Evolutionary conservation across 2,888 invertebrate genomes (phyloP).

Genomic region (Chymomyza caudatula): DNA sequence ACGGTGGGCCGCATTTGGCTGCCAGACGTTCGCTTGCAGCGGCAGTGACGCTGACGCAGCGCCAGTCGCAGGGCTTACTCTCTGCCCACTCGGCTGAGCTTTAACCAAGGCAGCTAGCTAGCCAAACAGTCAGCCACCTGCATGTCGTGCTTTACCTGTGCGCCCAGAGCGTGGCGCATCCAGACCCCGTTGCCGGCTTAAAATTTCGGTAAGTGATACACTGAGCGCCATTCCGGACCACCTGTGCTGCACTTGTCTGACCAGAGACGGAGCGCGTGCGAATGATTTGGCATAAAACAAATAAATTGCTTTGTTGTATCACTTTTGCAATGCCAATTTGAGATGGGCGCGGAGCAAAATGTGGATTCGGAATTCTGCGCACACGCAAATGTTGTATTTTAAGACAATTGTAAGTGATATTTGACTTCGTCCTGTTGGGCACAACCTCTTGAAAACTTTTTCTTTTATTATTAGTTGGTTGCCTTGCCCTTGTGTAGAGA

Average conservation of each 20-base stretch:
- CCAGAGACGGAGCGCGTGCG: background rate
- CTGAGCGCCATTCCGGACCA: background rate
- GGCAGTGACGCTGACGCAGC: constrained; percentile 3
- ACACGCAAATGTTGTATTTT: background rate
- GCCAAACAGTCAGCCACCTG: constrained; percentile 47
- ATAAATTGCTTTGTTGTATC: background rate
- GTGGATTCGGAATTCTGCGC: background rate
- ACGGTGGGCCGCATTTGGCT: constrained; percentile 43
- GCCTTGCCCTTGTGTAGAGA: too few species aligned
- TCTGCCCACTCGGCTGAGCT: constrained; percentile 5
- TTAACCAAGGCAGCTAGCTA: constrained; percentile 10
- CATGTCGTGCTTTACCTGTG: constrained; percentile 51
- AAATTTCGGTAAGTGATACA: constrained; percentile 12
- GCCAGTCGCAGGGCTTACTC: constrained; percentile 18
- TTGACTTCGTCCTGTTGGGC: too few species aligned
- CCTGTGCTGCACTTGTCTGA: background rate
- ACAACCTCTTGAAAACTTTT: too few species aligned
- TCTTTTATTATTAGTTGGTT: too few species aligned
- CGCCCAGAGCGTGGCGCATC: constrained; percentile 28
- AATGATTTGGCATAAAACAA: background rate
- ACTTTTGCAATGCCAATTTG: background rate
- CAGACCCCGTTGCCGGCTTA: constrained; percentile 1
- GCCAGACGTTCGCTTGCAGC: constrained; percentile 15
- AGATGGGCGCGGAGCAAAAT: background rate
- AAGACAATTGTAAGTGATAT: too few species aligned